Conservation (phyloP, 1,140 invertebrate species). For the Achroia grisella region DNA sequence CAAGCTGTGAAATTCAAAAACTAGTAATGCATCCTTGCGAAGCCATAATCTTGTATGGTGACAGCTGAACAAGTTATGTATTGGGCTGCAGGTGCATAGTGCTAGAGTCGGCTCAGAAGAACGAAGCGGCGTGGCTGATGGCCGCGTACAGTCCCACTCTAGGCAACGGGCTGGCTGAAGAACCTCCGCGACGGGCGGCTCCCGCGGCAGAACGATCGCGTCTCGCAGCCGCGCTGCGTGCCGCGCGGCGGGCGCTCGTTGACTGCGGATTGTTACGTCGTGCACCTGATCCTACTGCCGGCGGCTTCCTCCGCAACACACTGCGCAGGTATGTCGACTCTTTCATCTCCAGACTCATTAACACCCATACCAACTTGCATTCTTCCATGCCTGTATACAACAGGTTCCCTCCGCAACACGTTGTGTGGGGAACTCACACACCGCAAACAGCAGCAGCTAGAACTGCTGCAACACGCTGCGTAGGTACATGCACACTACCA, state of each 20-base stretch:
- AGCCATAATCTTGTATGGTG: no score
- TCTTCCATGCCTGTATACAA: no score
- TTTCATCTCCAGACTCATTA: no score
- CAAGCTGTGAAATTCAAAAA: no score
- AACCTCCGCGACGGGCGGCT: conserved; percentile 60
- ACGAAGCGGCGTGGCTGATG: conserved; percentile 93
- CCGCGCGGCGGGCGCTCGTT: conserved; percentile 85
- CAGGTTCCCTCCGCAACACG: no score
- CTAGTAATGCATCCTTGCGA: no score
- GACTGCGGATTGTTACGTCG: conserved; percentile 88
- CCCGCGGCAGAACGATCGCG: conserved; percentile 55
- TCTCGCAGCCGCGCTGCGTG: conserved; percentile 70
- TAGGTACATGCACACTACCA: no score
- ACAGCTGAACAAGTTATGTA: no score
- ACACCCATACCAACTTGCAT: no score
- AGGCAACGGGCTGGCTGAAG: conserved; percentile 90
- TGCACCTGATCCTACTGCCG: conserved; percentile 82
- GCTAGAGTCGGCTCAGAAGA: conserved; percentile 92
- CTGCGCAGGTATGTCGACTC: conserved; percentile 76
- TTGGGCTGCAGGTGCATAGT: conserved; percentile 87
- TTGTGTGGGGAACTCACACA: no score
- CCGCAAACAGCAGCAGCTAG: no score
- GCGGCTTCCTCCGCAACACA: conserved; percentile 91
- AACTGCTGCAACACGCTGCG: no score
- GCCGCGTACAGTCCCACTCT: conserved; percentile 92